Evolutionary conservation across 2,113 vertebrate genomes (phyloP).

Genomic region (Microcebus griseorufus): DNA sequence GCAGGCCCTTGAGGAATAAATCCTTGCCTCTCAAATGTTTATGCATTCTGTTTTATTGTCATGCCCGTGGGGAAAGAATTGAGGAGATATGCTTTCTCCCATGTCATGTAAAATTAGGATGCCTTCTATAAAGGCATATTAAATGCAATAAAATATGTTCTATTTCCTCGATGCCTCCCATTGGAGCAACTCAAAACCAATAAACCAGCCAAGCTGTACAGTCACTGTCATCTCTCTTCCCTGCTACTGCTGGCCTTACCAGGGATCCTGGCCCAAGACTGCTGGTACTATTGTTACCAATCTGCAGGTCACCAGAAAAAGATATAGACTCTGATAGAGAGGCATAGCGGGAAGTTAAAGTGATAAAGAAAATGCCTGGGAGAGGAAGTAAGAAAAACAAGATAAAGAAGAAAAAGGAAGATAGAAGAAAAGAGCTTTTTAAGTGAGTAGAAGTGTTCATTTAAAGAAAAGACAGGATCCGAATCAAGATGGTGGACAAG

Average conservation of each 20-base stretch:
- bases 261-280: not conserved
- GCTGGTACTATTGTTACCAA: too few relatives aligned
- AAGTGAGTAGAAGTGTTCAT: not conserved
- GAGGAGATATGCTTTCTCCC: not conserved
- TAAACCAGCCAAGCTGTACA: not conserved
- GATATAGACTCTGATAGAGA: not conserved
- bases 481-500: too few relatives aligned
- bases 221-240: not conserved
- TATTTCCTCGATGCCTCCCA: not conserved
- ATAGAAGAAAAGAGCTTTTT: not conserved
- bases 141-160: not conserved
- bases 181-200: not conserved
- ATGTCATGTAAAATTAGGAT: conserved; percentile 38
- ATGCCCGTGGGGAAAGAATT: not conserved
- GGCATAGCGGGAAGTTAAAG: not conserved
- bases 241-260: not conserved
- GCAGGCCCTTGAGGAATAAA: not conserved
- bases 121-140: not conserved
- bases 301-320: not conserved
- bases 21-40: not conserved
- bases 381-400: not conserved
- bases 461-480: not conserved
- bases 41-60: not conserved
- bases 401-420: not conserved
- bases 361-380: not conserved